Evolutionary conservation across 2,113 vertebrate genomes (phyloP).

Genomic region (Alces alces): DNA sequence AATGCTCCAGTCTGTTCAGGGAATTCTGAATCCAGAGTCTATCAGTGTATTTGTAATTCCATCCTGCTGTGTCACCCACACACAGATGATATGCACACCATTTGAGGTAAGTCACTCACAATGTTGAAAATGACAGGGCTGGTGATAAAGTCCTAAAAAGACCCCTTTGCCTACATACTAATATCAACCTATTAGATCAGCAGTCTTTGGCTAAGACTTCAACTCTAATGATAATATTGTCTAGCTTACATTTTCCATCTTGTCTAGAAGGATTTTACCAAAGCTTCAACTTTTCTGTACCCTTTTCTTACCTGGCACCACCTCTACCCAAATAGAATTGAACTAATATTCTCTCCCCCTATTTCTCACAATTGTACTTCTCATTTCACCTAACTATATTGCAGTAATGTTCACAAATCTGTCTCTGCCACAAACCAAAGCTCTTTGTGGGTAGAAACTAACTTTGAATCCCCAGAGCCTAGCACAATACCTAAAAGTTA

Average conservation of each 20-base stretch:
- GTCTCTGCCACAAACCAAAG: neutral
- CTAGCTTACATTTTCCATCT: neutral
- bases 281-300: neutral
- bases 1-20: neutral
- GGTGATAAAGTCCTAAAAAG: neutral
- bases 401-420: neutral
- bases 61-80: neutral
- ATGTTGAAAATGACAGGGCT: neutral
- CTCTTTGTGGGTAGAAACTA: neutral
- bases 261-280: neutral
- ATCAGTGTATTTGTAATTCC: neutral
- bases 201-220: neutral
- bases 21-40: slow-evolving; percentile 6
- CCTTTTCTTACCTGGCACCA: neutral
- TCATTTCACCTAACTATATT: neutral
- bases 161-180: neutral
- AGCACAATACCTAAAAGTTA: neutral
- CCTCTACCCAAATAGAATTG: neutral
- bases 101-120: neutral
- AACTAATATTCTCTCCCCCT: neutral
- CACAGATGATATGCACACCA: neutral
- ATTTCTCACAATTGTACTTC: neutral
- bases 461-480: neutral
- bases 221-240: neutral
- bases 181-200: neutral